phyloP scores from a whole-genome alignment of 1,140 invertebrate genomes.

The Zaprionus inermis region DNA sequence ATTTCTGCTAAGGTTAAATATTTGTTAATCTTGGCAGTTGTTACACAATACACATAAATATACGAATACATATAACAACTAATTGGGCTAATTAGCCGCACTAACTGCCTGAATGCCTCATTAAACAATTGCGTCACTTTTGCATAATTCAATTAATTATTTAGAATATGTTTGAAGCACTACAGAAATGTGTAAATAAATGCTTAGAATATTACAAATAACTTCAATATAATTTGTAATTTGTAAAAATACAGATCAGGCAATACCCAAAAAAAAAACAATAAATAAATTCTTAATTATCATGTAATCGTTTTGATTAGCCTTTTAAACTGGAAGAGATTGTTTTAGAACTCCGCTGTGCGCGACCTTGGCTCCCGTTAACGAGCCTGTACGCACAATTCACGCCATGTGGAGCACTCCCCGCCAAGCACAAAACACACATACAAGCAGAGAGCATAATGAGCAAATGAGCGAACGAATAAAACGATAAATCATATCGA shows the following conservation, averaged over 20 bases:
- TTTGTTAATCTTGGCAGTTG: neutral
- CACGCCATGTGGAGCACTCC: neutral
- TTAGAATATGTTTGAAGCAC: neutral
- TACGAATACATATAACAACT: neutral
- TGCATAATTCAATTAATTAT: neutral
- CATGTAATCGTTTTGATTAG: too few species aligned
- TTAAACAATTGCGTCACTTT: neutral
- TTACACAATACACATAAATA: neutral
- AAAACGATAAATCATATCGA: constrained; percentile 36
- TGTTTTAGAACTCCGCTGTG: constrained; percentile 8
- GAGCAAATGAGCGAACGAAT: constrained; percentile 7
- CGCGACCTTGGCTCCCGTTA: constrained; percentile 19
- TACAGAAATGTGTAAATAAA: too few species aligned
- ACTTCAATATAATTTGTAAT: too few species aligned
- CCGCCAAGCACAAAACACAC: constrained; percentile 1
- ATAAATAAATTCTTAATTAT: too few species aligned
- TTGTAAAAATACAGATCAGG: too few species aligned
- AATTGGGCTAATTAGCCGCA: neutral
- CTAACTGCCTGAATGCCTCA: neutral
- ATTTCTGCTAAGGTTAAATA: constrained; percentile 1
- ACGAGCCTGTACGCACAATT: constrained; percentile 25
- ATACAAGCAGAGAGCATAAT: neutral
- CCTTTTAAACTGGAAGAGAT: constrained; percentile 8
- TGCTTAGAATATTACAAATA: too few species aligned
- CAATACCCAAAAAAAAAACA: too few species aligned